Conservation (phyloP, 1,140 invertebrate species). For the Centruroides vittatus region DNA sequence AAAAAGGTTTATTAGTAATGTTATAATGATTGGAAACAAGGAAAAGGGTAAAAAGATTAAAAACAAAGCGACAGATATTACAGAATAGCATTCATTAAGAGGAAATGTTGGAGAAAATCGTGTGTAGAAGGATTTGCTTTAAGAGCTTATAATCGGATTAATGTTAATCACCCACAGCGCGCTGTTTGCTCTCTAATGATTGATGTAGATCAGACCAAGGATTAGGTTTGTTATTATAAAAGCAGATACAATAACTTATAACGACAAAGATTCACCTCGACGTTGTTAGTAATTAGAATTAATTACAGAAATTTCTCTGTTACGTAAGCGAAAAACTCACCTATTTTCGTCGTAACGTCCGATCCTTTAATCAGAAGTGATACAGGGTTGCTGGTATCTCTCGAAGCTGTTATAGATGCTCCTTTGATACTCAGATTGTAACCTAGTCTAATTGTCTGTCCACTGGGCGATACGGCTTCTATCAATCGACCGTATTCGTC, state of each 20-base stretch:
- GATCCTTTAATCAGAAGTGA: conserved; percentile 76
- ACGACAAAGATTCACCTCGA: neutral
- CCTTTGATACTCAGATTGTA: conserved; percentile 19
- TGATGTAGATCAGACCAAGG: too few relatives aligned
- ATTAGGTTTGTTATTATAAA: neutral
- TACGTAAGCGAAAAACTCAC: neutral
- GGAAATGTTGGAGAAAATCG: too few relatives aligned
- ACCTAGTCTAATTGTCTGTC: conserved; percentile 63
- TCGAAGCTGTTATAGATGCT: conserved; percentile 16
- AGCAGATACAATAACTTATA: neutral
- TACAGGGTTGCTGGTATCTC: conserved; percentile 63
- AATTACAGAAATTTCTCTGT: neutral
- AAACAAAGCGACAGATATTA: too few relatives aligned
- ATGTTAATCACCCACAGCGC: too few relatives aligned
- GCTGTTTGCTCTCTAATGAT: too few relatives aligned
- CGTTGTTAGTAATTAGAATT: neutral
- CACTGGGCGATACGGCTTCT: conserved; percentile 74
- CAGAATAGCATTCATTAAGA: too few relatives aligned
- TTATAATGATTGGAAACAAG: too few relatives aligned
- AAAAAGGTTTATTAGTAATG: too few relatives aligned
- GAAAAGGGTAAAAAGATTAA: too few relatives aligned
- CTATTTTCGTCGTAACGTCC: conserved; percentile 39
- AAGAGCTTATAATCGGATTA: too few relatives aligned
- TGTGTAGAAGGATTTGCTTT: too few relatives aligned
- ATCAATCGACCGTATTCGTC: conserved; percentile 69